Evolutionary conservation across 2,113 vertebrate species (phyloP).

Genomic region (Lagopus muta): DNA sequence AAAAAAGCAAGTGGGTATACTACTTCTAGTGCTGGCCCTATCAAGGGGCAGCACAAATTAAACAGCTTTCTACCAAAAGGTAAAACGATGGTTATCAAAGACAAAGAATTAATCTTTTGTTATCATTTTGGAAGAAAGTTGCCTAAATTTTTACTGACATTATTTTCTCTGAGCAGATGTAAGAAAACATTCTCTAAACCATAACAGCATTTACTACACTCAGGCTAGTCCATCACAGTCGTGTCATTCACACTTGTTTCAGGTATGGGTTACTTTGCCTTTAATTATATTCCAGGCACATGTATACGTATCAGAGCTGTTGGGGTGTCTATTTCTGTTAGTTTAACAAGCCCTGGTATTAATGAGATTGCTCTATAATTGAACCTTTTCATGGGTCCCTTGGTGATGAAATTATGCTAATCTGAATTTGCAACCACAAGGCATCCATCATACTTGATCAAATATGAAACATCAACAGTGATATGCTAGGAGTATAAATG

Average conservation of each 20-base stretch:
- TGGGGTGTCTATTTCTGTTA: conserved; percentile 88
- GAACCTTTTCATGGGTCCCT: conserved; percentile 94
- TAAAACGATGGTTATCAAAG: not conserved
- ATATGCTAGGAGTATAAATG: conserved; percentile 82
- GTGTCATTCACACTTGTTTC: conserved; percentile 65
- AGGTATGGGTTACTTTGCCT: conserved; percentile 83
- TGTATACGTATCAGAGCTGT: conserved; percentile 87
- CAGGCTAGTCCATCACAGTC: conserved; percentile 30
- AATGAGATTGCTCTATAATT: conserved; percentile 96
- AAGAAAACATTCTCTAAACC: not conserved
- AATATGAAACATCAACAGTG: conserved; percentile 88
- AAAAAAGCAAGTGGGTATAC: not conserved
- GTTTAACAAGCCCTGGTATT: conserved; percentile 93
- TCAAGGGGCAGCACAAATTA: not conserved
- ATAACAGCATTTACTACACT: conserved; percentile 13
- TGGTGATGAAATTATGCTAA: conserved; percentile 93
- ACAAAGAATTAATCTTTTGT: not conserved
- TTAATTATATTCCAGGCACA: conserved; percentile 91
- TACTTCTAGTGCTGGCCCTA: not conserved
- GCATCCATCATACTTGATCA: conserved; percentile 96
- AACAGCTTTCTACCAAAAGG: not conserved
- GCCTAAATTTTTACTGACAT: not conserved
- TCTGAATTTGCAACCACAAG: conserved; percentile 92
- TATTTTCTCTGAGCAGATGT: not conserved
- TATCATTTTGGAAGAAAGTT: not conserved